Base-by-base conservation (phyloP, 2,888 invertebrate species). In the Eupeodes latifasciatus region DNA sequence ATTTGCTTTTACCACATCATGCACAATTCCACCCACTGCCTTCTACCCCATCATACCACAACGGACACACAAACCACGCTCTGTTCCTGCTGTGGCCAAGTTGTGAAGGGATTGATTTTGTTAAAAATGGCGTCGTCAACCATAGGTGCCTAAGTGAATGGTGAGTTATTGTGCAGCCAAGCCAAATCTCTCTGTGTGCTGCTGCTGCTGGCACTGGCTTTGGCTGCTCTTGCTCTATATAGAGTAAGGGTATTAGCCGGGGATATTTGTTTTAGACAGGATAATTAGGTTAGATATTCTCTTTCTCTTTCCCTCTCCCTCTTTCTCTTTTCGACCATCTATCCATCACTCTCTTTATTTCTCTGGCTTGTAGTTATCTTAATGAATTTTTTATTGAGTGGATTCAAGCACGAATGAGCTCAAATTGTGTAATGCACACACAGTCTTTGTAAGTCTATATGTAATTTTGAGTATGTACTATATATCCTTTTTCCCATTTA, bases 331-430 rank as follows among this genome's bases (percentile, higher is more conserved):
- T 27, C 27, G 27, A 2, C 27, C 27, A 2, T 27, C 27, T 2
- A 27, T 27, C 27, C 27, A 27, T n/a, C 40, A 40, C 61, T 40
- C 61, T 36, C 11, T 64, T 16, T 40, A 4, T 19, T 44, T 64
- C 44, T 44, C 5, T 44, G 11, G 75, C 69, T 76, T 86, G 72
- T 84, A 76, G 87, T 84, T 77, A 77, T 84, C 76, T 81, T 87
- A 87, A 87, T 87, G 84, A 87, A 84, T 84, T 87, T 87, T 87
- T 84, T 84, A 87, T 87, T 87, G 84, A 80, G 80, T 87, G 67
- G 76, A 84, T 78, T 86, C 69, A 79, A 67, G 82, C 78, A 82
- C 66, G 79, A 76, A 80, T 77, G 61, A 87, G 76, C 72, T 87
- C 72, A 74, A 87, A 80, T 77, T 80, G 80, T 80, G 75, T 76